A percentile compares a stretch with the other conserved stretches of the same genome.
Evolutionary conservation across 1,140 invertebrate genomes (phyloP).

Genomic region (Hylyphantes graminicola): DNA sequence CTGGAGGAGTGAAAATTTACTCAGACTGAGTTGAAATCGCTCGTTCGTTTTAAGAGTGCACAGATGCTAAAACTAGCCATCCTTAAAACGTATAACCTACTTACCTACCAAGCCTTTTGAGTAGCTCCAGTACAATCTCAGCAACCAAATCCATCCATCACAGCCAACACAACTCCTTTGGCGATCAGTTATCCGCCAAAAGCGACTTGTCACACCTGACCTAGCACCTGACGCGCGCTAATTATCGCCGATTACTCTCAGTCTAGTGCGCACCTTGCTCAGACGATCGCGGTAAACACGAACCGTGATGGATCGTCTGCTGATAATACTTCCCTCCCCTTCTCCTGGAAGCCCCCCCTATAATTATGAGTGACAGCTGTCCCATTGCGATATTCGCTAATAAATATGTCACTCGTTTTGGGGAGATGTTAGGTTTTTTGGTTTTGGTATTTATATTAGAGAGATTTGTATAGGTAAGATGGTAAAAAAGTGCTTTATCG

Average conservation of each 20-base stretch:
- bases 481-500: too few relatives aligned
- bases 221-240: background rate
- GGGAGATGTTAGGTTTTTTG: background rate
- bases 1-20: too few relatives aligned
- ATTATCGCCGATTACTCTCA: constrained; percentile 30
- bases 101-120: too few relatives aligned
- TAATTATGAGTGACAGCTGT: constrained; percentile 20
- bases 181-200: background rate
- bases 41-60: too few relatives aligned
- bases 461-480: too few relatives aligned
- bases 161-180: background rate
- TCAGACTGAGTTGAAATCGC: too few relatives aligned
- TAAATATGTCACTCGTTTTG: background rate
- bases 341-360: background rate
- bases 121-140: too few relatives aligned
- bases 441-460: too few relatives aligned
- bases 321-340: background rate
- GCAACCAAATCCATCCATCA: too few relatives aligned
- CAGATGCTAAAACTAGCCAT: too few relatives aligned
- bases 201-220: background rate
- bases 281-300: constrained; percentile 19
- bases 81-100: too few relatives aligned
- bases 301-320: constrained; percentile 10
- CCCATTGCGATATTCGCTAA: background rate
- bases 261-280: background rate